phyloP scores from a whole-genome alignment of 2,113 vertebrate species.

The Cnemophilus loriae region DNA sequence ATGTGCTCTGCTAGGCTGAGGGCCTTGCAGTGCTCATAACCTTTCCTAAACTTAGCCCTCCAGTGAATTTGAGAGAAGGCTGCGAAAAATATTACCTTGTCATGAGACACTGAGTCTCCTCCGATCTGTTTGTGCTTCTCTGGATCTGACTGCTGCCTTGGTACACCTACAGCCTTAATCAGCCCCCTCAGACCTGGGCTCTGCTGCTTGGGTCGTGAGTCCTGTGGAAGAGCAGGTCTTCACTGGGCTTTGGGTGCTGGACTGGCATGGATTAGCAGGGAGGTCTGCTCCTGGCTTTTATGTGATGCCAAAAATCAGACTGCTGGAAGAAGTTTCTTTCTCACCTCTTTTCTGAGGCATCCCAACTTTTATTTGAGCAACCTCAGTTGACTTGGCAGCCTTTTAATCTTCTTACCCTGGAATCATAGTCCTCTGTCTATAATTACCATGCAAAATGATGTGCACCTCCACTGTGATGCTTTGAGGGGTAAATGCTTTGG shows the following conservation, averaged over 20 bases:
- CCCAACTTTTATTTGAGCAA: not conserved
- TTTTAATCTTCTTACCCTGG: not conserved
- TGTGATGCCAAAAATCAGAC: not conserved
- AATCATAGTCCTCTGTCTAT: not conserved
- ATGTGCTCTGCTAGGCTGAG: not conserved
- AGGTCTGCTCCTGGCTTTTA: not conserved
- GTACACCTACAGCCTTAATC: not conserved
- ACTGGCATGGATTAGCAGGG: not conserved
- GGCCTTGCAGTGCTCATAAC: not conserved
- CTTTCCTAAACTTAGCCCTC: not conserved
- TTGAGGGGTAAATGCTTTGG: not conserved
- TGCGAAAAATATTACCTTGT: not conserved
- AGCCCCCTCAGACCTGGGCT: not conserved
- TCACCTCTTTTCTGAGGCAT: not conserved
- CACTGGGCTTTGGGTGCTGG: not conserved
- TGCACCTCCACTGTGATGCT: not conserved
- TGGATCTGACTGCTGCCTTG: not conserved
- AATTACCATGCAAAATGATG: not conserved
- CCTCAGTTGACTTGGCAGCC: not conserved
- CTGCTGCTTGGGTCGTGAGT: fast-evolving
- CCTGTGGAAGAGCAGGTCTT: not conserved
- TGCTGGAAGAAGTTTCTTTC: not conserved
- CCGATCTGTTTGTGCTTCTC: not conserved
- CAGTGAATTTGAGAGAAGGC: not conserved
- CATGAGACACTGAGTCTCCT: not conserved